Evolutionary conservation across 2,888 invertebrate genomes (phyloP).

Genomic region (Dryobotodes eremita): DNA sequence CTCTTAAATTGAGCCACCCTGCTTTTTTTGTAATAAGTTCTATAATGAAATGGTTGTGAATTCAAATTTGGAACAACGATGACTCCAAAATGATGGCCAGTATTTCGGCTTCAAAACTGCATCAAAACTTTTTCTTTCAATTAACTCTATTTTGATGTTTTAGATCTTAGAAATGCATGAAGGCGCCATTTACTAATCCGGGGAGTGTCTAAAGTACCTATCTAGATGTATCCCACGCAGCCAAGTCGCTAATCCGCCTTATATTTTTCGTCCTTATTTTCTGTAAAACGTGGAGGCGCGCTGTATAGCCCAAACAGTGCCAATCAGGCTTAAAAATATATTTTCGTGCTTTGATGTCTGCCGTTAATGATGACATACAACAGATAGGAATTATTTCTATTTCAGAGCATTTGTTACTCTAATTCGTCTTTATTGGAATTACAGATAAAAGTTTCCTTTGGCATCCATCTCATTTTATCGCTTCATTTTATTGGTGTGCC

Average conservation of each 20-base stretch:
- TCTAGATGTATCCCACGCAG: not conserved
- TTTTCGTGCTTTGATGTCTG: slow-evolving; percentile 7
- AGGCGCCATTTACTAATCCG: not conserved
- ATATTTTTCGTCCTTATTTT: slow-evolving; percentile 12
- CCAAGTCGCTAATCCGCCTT: slow-evolving; percentile 3
- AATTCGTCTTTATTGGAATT: slow-evolving; percentile 29
- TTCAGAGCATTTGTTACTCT: slow-evolving; percentile 24
- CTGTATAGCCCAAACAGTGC: not conserved
- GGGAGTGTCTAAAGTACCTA: not conserved
- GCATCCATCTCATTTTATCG: slow-evolving; percentile 3
- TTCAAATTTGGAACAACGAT: not conserved
- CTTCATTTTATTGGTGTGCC: slow-evolving; percentile 22
- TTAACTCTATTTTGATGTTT: not conserved
- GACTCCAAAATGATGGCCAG: not conserved
- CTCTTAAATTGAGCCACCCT: not conserved
- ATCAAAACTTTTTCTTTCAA: not conserved
- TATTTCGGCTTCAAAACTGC: not conserved
- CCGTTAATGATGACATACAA: slow-evolving; percentile 8
- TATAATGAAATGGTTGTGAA: not conserved
- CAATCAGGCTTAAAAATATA: slow-evolving; percentile 17
- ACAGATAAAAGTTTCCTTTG: slow-evolving; percentile 27
- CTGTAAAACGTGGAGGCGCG: not conserved
- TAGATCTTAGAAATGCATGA: not conserved
- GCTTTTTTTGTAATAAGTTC: not conserved
- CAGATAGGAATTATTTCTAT: slow-evolving; percentile 20